phyloP scores from a whole-genome alignment of 2,797 vertebrate species.

The Cyprinodon diabolis region DNA sequence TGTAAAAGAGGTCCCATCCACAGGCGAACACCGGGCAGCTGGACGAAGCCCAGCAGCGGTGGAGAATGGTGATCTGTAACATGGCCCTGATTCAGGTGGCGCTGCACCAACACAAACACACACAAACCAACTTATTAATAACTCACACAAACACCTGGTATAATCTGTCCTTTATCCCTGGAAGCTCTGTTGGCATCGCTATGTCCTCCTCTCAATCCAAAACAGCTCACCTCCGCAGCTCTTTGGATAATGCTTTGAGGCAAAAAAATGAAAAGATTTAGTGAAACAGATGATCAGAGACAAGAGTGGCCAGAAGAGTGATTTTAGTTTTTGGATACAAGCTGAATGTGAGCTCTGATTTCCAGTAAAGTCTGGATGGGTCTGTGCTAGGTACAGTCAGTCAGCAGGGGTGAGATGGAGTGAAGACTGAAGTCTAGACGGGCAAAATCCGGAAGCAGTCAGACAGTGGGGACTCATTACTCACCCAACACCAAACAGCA shows the following conservation, averaged over 20 bases:
- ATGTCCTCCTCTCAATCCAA: background rate
- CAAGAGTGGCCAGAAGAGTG: no score
- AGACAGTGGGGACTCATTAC: no score
- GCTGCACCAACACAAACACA: slow-evolving; percentile 2
- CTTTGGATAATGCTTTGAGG: background rate
- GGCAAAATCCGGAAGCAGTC: no score
- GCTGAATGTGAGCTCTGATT: no score
- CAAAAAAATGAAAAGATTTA: background rate
- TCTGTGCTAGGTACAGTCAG: no score
- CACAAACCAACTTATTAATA: slow-evolving; percentile 12
- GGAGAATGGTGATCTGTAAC: slow-evolving; percentile 86
- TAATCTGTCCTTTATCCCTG: background rate
- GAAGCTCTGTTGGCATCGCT: background rate
- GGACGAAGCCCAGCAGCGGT: slow-evolving; percentile 82
- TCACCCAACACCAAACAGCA: no score
- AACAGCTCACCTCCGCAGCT: background rate
- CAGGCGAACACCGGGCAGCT: slow-evolving; percentile 91
- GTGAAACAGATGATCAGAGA: no score
- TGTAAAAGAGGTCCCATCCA: background rate
- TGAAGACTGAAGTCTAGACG: no score
- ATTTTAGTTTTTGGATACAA: no score
- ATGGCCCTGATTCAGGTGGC: slow-evolving; percentile 90
- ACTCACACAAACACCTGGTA: slow-evolving; percentile 13
- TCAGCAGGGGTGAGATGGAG: no score
- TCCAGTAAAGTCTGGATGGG: no score